These are phyloP conservation scores for Limonius californicus DNA, from an alignment of 1,140 invertebrate genomes.

Conservation along the genomic window DNA sequence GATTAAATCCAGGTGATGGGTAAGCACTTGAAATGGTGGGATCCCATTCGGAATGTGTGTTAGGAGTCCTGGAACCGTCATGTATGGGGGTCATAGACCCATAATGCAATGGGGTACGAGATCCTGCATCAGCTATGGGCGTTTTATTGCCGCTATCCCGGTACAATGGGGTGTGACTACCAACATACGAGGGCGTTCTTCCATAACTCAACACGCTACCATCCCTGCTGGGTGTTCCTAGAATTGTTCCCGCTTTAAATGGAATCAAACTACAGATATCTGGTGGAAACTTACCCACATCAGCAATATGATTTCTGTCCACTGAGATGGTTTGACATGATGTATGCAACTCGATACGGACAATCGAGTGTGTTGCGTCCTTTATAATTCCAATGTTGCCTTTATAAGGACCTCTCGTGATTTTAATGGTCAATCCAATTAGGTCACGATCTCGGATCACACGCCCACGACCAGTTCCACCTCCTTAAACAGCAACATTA, in stretches of 20 bases:
- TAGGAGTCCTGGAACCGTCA: slow-evolving; percentile 83
- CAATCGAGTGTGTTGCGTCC: slow-evolving; percentile 94
- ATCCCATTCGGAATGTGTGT: slow-evolving; percentile 86
- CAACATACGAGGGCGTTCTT: slow-evolving; percentile 69
- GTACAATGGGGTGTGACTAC: slow-evolving; percentile 77
- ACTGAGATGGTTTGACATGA: slow-evolving; percentile 98
- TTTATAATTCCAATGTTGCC: slow-evolving; percentile 83
- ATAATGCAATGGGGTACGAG: slow-evolving; percentile 83
- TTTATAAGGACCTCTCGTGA: slow-evolving; percentile 96
- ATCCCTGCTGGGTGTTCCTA: slow-evolving; percentile 50
- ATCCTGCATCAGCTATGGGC: slow-evolving; percentile 80
- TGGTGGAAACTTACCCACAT: slow-evolving; percentile 63
- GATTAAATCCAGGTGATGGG: slow-evolving; percentile 75
- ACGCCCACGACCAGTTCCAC: slow-evolving; percentile 59
- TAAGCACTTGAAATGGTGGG: slow-evolving; percentile 73
- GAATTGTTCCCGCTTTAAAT: no score
- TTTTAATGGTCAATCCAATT: slow-evolving; percentile 96
- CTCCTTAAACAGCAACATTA: slow-evolving; percentile 54
- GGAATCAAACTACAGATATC: neutral
- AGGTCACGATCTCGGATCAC: slow-evolving; percentile 81
- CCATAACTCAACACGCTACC: slow-evolving; percentile 73
- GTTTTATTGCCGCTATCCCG: slow-evolving; percentile 74
- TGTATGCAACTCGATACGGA: slow-evolving; percentile 93
- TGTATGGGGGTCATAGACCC: slow-evolving; percentile 89
- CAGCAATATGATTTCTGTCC: slow-evolving; percentile 86